Conservation (phyloP, 2,797 vertebrate species). For the Oryzias sinensis region DNA sequence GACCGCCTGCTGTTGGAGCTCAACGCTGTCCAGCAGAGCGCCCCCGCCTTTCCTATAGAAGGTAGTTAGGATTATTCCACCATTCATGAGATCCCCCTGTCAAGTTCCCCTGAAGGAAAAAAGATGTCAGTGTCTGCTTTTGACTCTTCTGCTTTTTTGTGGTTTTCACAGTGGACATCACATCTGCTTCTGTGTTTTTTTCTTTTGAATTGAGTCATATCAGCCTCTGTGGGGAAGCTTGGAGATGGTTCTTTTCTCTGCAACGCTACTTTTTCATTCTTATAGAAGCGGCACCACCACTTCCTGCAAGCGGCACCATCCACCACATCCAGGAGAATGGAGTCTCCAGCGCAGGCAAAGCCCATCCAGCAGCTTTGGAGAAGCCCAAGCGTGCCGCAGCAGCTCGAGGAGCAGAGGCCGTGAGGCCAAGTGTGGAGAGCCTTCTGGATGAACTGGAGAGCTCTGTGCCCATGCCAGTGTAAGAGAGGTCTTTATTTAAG, state of each 20-base stretch:
- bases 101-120: constrained; percentile 1
- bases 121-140: constrained; percentile 3
- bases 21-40: constrained; percentile 91
- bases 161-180: not conserved
- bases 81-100: not conserved
- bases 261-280: not conserved
- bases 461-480: constrained; percentile 89
- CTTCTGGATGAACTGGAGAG: constrained; percentile 92
- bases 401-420: constrained; percentile 80
- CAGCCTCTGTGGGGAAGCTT: not conserved
- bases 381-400: constrained; percentile 82
- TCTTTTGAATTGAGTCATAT: not conserved
- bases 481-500: constrained; percentile 53
- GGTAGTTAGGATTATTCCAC: constrained; percentile 68
- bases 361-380: constrained; percentile 74
- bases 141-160: constrained; percentile 15
- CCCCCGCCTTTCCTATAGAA: constrained; percentile 79
- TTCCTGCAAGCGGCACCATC: constrained; percentile 74
- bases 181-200: constrained; percentile 1
- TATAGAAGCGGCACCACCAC: constrained; percentile 72
- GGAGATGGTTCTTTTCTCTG: not conserved
- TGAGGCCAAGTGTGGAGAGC: constrained; percentile 91
- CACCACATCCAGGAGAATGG: constrained; percentile 85
- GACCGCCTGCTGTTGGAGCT: constrained; percentile 95
- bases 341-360: constrained; percentile 70